phyloP scores from a whole-genome alignment of 2,113 vertebrate species.

The Oreotrochilus melanogaster region DNA sequence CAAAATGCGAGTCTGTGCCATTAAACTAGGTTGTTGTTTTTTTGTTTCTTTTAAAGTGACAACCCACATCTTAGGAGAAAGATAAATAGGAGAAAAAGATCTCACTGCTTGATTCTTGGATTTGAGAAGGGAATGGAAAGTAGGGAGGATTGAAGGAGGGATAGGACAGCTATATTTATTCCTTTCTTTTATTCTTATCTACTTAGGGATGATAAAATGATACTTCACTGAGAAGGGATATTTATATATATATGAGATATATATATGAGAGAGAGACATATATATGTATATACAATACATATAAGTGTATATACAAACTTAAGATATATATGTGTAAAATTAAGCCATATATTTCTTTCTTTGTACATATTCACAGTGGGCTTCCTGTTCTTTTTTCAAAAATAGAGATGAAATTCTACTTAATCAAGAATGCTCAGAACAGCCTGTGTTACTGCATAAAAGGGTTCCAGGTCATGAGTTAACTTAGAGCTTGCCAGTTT shows the following conservation, averaged over 20 bases:
- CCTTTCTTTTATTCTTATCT: neutral
- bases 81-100: neutral
- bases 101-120: neutral
- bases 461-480: conserved; percentile 40
- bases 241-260: neutral
- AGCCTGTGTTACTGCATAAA: neutral
- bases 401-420: neutral
- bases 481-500: neutral
- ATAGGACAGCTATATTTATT: neutral
- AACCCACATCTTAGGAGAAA: conserved; percentile 50
- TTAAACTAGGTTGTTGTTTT: conserved; percentile 72
- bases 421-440: neutral
- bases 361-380: neutral
- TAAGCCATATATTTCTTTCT: neutral
- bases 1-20: conserved; percentile 72
- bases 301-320: neutral
- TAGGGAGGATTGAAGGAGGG: neutral
- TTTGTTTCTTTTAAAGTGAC: conserved; percentile 73
- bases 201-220: neutral
- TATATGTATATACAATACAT: neutral
- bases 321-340: neutral
- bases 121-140: conserved; percentile 1
- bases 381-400: neutral
- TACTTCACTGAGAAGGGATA: neutral
- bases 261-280: neutral